A percentile compares a stretch with the other conserved stretches of the same genome.
Evolutionary conservation across 2,888 invertebrate genomes (phyloP).

Genomic region (Pharmacophagus antenor): DNA sequence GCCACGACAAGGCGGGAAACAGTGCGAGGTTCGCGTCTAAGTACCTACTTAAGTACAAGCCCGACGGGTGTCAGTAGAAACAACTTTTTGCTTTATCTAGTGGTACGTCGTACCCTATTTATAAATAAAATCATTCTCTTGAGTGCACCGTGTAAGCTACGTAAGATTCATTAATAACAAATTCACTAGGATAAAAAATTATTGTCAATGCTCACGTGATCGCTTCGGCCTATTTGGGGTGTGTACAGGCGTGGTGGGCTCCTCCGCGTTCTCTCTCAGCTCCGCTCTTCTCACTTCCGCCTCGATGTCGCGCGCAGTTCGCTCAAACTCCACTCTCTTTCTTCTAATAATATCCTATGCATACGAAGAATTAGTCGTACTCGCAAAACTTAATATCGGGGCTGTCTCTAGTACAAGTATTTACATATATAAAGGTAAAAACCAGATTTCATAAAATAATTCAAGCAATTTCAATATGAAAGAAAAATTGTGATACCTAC

Average conservation of each 20-base stretch:
- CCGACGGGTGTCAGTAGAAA: no score
- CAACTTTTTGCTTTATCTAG: no score
- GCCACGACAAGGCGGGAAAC: no score
- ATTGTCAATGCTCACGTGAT: constrained; percentile 33
- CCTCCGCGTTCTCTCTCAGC: constrained; percentile 64
- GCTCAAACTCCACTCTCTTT: constrained; percentile 85
- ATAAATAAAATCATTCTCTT: no score
- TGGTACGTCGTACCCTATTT: no score
- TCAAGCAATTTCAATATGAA: no score
- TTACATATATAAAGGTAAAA: no score
- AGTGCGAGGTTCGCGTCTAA: no score
- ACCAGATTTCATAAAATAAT: no score
- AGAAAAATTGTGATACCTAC: neutral
- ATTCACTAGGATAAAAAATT: neutral
- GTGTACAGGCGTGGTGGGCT: constrained; percentile 43
- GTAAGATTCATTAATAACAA: neutral
- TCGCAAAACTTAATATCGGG: neutral
- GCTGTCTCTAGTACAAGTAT: neutral
- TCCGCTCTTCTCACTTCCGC: constrained; percentile 84
- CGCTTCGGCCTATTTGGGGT: constrained; percentile 41
- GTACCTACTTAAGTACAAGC: no score
- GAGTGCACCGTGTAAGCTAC: no score
- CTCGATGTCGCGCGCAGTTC: constrained; percentile 89
- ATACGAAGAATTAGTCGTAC: neutral
- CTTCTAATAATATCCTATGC: constrained; percentile 82